A percentile compares a stretch with the other conserved stretches of the same genome.
Conservation (phyloP, 2,888 invertebrate genomes). For the Mactromeris polynyma region DNA sequence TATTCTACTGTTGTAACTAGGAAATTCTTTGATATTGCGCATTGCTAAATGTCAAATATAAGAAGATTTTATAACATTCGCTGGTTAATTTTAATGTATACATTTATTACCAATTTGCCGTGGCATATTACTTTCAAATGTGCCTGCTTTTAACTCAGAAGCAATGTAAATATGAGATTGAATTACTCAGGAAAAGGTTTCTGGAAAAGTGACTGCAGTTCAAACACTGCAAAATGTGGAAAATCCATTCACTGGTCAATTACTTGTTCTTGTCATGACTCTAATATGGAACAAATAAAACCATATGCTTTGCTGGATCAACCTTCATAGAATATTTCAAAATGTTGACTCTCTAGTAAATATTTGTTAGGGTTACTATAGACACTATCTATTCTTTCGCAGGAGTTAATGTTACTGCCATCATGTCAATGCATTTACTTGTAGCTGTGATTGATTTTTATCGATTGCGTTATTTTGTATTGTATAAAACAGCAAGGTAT, state of each 20-base stretch:
- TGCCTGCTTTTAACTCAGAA: no score
- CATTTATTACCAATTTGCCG: no score
- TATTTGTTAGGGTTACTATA: conserved; percentile 30
- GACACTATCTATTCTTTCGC: conserved; percentile 6
- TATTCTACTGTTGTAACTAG: no score
- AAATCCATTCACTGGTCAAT: background rate
- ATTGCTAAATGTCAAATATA: no score
- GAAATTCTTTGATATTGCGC: no score
- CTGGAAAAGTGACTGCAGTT: background rate
- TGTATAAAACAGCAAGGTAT: conserved; percentile 2
- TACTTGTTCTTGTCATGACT: background rate
- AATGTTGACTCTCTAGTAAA: conserved; percentile 24
- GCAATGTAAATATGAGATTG: background rate
- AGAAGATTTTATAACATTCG: no score
- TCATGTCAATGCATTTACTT: background rate
- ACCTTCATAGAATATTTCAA: conserved; percentile 1
- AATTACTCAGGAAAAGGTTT: background rate
- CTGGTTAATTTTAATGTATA: no score
- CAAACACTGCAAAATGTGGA: background rate
- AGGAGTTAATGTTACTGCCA: background rate
- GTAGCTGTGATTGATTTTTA: conserved; percentile 21
- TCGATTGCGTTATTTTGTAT: conserved; percentile 19
- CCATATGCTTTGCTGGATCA: background rate
- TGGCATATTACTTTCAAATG: no score
- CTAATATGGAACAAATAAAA: background rate